Percentiles rank a stretch among this genome's conserved stretches.
Conservation (phyloP, 2,888 invertebrate species). For the Macropis europaea region DNA sequence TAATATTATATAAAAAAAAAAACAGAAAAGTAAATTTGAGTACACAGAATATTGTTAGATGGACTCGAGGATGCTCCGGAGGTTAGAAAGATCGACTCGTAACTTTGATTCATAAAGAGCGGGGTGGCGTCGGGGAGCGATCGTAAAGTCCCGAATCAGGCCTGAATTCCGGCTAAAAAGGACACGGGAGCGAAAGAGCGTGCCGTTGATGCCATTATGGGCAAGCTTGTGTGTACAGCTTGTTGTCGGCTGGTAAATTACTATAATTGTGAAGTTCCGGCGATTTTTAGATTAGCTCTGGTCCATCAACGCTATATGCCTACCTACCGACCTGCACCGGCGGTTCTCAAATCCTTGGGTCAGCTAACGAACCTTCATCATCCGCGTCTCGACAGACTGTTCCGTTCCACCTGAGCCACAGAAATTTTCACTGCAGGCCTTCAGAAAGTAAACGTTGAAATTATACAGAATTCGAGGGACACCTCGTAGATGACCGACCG, state of each 20-base stretch:
- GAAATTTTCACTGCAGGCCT: neutral
- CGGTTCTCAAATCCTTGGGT: conserved; percentile 69
- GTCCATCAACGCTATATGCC: conserved; percentile 76
- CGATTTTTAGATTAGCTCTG: conserved; percentile 79
- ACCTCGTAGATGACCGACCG: neutral
- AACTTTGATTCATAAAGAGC: neutral
- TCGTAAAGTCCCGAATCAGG: conserved; percentile 19
- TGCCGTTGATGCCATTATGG: conserved; percentile 67
- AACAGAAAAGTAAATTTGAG: neutral
- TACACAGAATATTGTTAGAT: neutral
- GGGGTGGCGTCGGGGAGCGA: conserved; percentile 1
- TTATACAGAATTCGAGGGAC: neutral
- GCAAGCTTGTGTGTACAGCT: conserved; percentile 74
- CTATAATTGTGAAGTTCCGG: conserved; percentile 80
- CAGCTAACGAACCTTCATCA: no score
- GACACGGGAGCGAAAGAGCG: conserved; percentile 68
- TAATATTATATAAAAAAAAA: no score
- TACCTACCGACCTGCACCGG: conserved; percentile 68
- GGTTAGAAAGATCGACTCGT: neutral
- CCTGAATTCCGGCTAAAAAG: conserved; percentile 51
- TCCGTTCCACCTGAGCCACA: no score
- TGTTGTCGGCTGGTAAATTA: conserved; percentile 79
- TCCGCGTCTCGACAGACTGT: no score
- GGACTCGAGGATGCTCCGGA: neutral
- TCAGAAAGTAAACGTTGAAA: neutral